Percentiles rank a stretch among this genome's conserved stretches.
phyloP scores from a whole-genome alignment of 2,113 vertebrate genomes.

The Ictalurus furcatus region DNA sequence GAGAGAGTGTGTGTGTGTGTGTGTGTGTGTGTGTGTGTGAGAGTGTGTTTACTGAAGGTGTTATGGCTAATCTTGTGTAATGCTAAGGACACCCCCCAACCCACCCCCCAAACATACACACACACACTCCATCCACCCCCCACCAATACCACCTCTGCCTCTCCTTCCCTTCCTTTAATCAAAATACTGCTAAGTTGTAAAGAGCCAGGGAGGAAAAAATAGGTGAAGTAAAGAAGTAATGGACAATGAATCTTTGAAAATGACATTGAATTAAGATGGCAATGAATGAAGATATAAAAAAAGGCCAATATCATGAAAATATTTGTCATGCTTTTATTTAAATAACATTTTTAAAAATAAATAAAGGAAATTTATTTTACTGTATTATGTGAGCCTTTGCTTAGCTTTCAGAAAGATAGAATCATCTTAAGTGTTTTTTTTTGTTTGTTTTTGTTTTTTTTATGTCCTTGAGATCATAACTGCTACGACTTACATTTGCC shows the following conservation, averaged over 20 bases:
- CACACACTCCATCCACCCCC: neutral
- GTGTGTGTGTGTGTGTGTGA: conserved; percentile 36
- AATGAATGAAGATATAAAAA: conserved; percentile 3
- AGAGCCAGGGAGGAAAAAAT: neutral
- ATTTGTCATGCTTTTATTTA: too few relatives aligned
- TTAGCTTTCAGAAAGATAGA: neutral
- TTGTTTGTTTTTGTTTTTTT: neutral
- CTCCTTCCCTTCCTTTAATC: conserved; percentile 57
- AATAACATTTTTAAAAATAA: neutral
- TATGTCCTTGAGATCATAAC: neutral
- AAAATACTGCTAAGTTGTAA: conserved; percentile 57
- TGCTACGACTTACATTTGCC: neutral
- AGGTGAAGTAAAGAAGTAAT: neutral
- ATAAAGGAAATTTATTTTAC: neutral
- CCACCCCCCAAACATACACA: neutral
- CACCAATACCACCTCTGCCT: conserved; percentile 33
- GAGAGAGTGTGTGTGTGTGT: too few relatives aligned
- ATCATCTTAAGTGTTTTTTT: neutral
- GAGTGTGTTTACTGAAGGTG: conserved; percentile 32
- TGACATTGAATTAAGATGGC: neutral
- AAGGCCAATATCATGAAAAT: too few relatives aligned
- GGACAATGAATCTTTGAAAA: conserved; percentile 6
- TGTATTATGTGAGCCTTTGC: neutral
- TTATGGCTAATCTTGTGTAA: conserved; percentile 57
- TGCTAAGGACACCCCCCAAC: conserved; percentile 56